These are phyloP conservation scores for Halcyon badia DNA, from an alignment of 2,797 vertebrate genomes.

Conservation along the genomic window DNA sequence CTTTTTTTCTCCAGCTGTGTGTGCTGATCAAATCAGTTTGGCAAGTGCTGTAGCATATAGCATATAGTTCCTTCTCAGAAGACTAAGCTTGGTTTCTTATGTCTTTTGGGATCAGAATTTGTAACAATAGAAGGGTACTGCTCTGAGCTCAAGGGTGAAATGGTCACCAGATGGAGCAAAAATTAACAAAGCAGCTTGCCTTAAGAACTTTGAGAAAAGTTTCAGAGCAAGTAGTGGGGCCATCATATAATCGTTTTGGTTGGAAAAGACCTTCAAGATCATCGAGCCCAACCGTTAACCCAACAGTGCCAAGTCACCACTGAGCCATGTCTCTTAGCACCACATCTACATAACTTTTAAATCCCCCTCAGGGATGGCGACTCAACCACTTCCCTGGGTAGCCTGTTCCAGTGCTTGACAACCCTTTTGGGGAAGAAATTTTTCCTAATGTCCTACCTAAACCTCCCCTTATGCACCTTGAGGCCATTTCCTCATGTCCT, in stretches of 20 bases:
- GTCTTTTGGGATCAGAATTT: background rate
- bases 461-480: background rate
- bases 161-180: background rate
- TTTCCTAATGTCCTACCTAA: background rate
- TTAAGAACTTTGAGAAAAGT: background rate
- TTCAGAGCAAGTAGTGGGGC: background rate
- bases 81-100: background rate
- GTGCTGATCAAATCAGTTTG: background rate
- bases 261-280: background rate
- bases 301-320: background rate
- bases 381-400: background rate
- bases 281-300: background rate
- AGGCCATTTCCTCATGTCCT: background rate
- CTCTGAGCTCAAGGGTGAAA: background rate
- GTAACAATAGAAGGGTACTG: background rate
- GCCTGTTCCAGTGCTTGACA: background rate
- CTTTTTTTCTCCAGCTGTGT: conserved; percentile 1
- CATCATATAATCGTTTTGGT: background rate
- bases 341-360: background rate
- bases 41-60: background rate
- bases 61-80: background rate
- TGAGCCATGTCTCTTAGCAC: background rate
- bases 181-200: background rate
- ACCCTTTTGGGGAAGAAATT: background rate
- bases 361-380: background rate